Evolutionary conservation across 2,888 invertebrate species (phyloP), one percentile per base, ranked within the genome.

Genomic region (Limnephilus marmoratus): DNA sequence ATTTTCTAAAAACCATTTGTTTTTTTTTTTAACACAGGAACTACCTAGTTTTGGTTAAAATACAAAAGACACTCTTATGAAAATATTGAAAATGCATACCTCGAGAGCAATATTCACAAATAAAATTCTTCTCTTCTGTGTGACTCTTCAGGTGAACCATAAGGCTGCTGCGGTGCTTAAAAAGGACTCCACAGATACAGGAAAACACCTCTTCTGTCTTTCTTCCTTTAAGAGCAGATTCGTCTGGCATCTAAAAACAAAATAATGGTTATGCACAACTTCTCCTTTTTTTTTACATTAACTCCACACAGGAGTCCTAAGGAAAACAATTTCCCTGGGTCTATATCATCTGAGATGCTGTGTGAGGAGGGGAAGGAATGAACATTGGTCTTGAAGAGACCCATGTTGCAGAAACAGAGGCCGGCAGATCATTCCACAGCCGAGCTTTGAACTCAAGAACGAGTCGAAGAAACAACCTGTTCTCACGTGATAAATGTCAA

Each of bases 101-200:
- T 90, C 85, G 41, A 34, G 85, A 34, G 45, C 90, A 90, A 13
- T 34, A n/a, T 31, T 29, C 45, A 7, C 90, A 90, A 18, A 53
- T 85, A 53, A 53, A 90, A 13, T 9, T 29, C 18, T 82, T 82
- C 11, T 82, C 34, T 18, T 82, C 53, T 9, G 37, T 53, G 49
- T 90, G 90, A 85, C 53, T 90, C 9, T 83, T 31, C 3, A 83
- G 41, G 49, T 90, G 90, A 31, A 34, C 68, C 24, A 34, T 83
- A 12, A 90, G 31, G 12, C 83, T 31, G 12, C 83, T 68, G 12
- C 53, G 45, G 18, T 83, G 90, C 24, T 49, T 90, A 83, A 83
- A 90, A 45, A n/a, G 2, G n/a, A 49, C 24, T n/a, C 85, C 85
- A 29, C 85, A 86, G 1, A 86, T n/a, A 45, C 85, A 86, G 45